Evolutionary conservation across 2,888 invertebrate species (phyloP).

Genomic region (Drosophila lacicola): DNA sequence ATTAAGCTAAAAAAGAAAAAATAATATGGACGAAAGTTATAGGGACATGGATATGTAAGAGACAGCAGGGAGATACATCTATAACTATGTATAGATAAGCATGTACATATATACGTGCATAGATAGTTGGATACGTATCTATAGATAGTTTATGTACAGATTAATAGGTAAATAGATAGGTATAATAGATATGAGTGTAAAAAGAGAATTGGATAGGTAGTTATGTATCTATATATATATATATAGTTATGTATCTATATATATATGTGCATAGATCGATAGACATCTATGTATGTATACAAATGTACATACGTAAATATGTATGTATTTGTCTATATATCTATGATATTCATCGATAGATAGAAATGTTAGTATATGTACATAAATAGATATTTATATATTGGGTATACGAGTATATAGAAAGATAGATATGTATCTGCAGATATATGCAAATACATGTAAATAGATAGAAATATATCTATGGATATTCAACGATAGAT

Average conservation of each 20-base stretch:
- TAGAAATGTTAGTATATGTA: background rate
- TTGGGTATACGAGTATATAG: too few relatives aligned
- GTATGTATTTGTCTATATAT: background rate
- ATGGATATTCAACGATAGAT: background rate
- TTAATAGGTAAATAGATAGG: background rate
- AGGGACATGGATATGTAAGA: too few relatives aligned
- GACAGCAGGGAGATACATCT: background rate
- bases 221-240: background rate
- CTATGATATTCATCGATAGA: background rate
- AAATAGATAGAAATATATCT: background rate
- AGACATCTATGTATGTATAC: too few relatives aligned
- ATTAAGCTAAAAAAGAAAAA: too few relatives aligned
- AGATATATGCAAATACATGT: background rate
- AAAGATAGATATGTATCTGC: background rate
- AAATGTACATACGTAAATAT: too few relatives aligned
- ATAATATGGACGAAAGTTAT: too few relatives aligned
- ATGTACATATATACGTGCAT: background rate
- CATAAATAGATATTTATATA: background rate
- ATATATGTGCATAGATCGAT: background rate
- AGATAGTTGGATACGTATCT: background rate
- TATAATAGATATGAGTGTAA: background rate
- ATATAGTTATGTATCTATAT: background rate
- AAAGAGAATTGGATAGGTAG: background rate
- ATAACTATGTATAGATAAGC: background rate
- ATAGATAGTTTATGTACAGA: background rate